Percentiles rank a stretch among this genome's conserved stretches.
phyloP scores from a whole-genome alignment of 23 tunicate species.

The Phallusia fumigata region DNA sequence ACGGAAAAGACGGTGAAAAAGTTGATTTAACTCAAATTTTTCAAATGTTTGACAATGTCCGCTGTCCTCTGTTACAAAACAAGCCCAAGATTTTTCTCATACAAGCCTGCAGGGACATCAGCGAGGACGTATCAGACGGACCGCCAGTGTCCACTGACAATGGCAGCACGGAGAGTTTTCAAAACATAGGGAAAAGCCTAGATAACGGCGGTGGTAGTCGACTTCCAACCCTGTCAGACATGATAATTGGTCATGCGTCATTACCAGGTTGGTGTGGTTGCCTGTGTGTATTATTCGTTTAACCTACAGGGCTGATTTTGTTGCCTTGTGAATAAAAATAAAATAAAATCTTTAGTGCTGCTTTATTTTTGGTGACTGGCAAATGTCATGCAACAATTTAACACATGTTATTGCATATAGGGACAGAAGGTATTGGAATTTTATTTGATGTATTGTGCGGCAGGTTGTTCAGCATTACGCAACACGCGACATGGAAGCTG shows the following conservation, averaged over 20 bases:
- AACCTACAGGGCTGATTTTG: too few species aligned
- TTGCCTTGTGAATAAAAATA: too few species aligned
- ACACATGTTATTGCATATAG: too few species aligned
- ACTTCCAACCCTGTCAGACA: constrained; percentile 61
- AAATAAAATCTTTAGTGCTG: too few species aligned
- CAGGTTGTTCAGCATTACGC: constrained; percentile 52
- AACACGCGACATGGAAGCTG: constrained; percentile 65
- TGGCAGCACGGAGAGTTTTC: background rate
- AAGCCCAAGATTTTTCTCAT: constrained; percentile 75
- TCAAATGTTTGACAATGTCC: constrained; percentile 54
- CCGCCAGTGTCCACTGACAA: background rate
- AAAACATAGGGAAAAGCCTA: background rate
- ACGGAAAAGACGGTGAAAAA: constrained; percentile 60
- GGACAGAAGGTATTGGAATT: too few species aligned
- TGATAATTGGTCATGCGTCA: constrained; percentile 52
- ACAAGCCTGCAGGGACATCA: constrained; percentile 51
- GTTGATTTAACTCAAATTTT: constrained; percentile 26
- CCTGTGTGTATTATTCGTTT: too few species aligned
- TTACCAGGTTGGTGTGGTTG: constrained; percentile 13
- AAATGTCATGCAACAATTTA: too few species aligned
- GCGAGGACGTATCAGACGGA: constrained; percentile 10
- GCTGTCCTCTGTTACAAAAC: constrained; percentile 63
- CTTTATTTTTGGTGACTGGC: too few species aligned
- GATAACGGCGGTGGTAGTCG: constrained; percentile 12
- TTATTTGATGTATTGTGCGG: background rate